Evolutionary conservation across 1,140 invertebrate genomes (phyloP).

Genomic region (Eriosoma lanigerum): DNA sequence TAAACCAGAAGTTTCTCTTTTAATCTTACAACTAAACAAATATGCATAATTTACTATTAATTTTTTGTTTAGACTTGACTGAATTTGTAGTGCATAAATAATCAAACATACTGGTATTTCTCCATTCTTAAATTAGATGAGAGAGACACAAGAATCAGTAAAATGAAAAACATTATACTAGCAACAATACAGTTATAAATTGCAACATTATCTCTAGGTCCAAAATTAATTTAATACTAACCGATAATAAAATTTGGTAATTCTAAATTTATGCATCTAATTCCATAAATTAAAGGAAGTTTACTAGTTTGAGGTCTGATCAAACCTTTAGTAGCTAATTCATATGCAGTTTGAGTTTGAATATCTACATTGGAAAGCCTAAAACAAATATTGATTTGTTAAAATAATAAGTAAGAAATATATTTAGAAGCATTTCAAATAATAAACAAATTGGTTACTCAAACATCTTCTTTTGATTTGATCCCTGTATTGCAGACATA

Average conservation of each 20-base stretch:
- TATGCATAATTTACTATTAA: no score
- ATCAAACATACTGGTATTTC: neutral
- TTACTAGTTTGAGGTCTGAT: constrained; percentile 71
- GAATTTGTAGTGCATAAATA: no score
- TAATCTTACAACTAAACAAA: no score
- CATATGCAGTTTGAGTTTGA: constrained; percentile 84
- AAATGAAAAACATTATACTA: no score
- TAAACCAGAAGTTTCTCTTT: no score
- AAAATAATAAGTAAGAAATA: constrained; percentile 15
- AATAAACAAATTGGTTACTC: constrained; percentile 65
- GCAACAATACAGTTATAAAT: no score
- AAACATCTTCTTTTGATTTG: constrained; percentile 81
- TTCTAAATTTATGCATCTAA: constrained; percentile 81
- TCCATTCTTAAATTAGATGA: no score
- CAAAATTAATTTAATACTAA: constrained; percentile 58
- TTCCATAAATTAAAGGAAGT: constrained; percentile 78
- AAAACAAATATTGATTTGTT: constrained; percentile 48
- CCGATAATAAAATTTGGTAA: constrained; percentile 84
- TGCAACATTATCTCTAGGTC: no score
- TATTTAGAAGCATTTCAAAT: neutral
- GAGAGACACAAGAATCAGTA: no score
- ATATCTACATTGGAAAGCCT: constrained; percentile 77
- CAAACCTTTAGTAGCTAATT: constrained; percentile 76
- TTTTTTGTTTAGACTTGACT: no score
- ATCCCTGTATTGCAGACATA: constrained; percentile 74